Percentiles rank a stretch among this genome's conserved stretches.
phyloP scores from a whole-genome alignment of 1,140 invertebrate genomes.

The Meloidogyne exigua region DNA sequence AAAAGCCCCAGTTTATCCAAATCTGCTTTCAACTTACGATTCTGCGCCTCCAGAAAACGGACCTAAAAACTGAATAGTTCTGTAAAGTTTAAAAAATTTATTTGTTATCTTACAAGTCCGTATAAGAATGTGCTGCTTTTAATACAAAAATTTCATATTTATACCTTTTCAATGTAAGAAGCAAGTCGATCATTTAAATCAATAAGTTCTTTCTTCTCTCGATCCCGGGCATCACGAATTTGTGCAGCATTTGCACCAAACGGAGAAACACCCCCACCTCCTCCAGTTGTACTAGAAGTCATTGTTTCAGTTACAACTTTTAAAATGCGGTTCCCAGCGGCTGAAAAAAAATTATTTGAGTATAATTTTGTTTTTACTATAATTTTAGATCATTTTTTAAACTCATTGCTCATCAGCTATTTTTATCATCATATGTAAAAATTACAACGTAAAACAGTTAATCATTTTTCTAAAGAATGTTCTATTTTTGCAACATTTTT shows the following conservation, averaged over 20 bases:
- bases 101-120: too few species aligned
- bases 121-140: too few species aligned
- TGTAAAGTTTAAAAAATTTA: not conserved
- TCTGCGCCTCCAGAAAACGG: conserved; percentile 67
- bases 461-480: not conserved
- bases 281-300: conserved; percentile 26
- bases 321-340: conserved; percentile 41
- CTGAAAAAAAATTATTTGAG: conserved; percentile 16
- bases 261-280: conserved; percentile 48
- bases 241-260: conserved; percentile 63
- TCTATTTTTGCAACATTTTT: not conserved
- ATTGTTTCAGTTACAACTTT: conserved; percentile 51
- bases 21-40: conserved; percentile 66
- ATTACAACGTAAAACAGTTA: not conserved
- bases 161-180: conserved; percentile 61
- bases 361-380: too few species aligned
- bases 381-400: too few species aligned
- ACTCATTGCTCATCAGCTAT: not conserved
- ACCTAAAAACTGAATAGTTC: conserved; percentile 40
- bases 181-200: conserved; percentile 62
- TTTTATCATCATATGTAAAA: not conserved
- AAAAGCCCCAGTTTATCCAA: too few species aligned
- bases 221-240: conserved; percentile 64
- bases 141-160: not conserved
- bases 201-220: conserved; percentile 63